Conservation (phyloP, 1,140 invertebrate genomes). For the Drosophila subobscura region DNA sequence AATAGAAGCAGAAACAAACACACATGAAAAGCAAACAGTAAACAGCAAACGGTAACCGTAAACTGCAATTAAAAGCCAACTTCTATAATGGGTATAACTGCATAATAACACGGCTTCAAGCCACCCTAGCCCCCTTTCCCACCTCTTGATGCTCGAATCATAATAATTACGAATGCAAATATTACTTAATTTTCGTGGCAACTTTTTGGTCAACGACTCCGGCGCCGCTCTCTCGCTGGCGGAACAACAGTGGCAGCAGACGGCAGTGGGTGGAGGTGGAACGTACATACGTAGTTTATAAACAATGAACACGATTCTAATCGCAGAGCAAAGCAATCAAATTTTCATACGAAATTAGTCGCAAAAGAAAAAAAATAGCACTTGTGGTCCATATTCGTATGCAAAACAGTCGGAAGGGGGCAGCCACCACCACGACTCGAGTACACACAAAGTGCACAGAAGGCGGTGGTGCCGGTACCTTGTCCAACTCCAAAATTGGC, state of each 20-base stretch:
- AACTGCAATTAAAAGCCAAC: constrained; percentile 48
- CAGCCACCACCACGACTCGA: neutral
- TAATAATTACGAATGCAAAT: constrained; percentile 39
- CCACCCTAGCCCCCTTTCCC: neutral
- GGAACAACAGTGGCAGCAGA: constrained; percentile 1
- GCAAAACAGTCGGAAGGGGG: constrained; percentile 45
- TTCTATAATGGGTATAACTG: constrained; percentile 29
- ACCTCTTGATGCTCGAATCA: constrained; percentile 7
- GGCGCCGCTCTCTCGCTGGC: neutral
- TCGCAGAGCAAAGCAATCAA: constrained; percentile 68
- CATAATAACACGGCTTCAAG: constrained; percentile 8
- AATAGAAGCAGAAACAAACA: neutral
- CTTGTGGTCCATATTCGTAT: constrained; percentile 71
- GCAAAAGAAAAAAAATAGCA: constrained; percentile 42
- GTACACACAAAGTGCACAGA: constrained; percentile 6
- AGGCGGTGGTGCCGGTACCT: constrained; percentile 19
- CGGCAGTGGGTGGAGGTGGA: too few relatives aligned
- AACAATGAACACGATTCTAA: constrained; percentile 76
- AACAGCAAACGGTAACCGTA: constrained; percentile 28
- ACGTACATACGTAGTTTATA: neutral
- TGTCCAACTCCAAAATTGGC: constrained; percentile 61
- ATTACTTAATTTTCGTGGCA: constrained; percentile 41
- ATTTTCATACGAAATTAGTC: constrained; percentile 75
- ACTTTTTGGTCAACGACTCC: constrained; percentile 38
- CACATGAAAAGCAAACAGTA: constrained; percentile 15